Conservation (phyloP, 1,140 invertebrate genomes). For the Drosophila mauritiana region DNA sequence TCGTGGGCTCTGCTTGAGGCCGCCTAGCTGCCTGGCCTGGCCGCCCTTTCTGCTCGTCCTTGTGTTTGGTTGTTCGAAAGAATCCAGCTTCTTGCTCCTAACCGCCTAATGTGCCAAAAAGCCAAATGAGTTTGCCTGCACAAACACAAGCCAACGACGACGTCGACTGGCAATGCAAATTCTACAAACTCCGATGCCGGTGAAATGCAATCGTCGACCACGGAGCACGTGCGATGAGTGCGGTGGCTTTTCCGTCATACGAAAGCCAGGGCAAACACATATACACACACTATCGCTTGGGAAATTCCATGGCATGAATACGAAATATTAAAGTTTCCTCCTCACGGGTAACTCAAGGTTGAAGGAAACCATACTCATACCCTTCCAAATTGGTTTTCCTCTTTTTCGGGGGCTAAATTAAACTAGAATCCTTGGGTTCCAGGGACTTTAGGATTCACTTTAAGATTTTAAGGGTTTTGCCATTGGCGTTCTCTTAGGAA, state of each 20-base stretch:
- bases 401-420: neutral
- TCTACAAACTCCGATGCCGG: slow-evolving; percentile 33
- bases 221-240: slow-evolving; percentile 53
- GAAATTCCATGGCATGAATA: slow-evolving; percentile 17
- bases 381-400: neutral
- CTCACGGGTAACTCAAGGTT: neutral
- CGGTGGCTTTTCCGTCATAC: slow-evolving; percentile 46
- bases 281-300: neutral
- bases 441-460: neutral
- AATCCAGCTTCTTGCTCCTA: slow-evolving; percentile 30
- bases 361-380: neutral
- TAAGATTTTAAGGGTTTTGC: neutral
- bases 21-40: neutral
- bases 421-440: neutral
- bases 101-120: slow-evolving; percentile 60
- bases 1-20: slow-evolving; percentile 24
- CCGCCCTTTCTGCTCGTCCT: slow-evolving; percentile 18
- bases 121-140: slow-evolving; percentile 72
- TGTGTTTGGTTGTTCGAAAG: slow-evolving; percentile 55
- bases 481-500: neutral
- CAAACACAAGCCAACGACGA: slow-evolving; percentile 20
- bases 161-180: slow-evolving; percentile 17
- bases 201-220: slow-evolving; percentile 73
- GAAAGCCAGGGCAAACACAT: slow-evolving; percentile 57
- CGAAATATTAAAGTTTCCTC: slow-evolving; percentile 30